These are phyloP conservation scores for Hemiprocne comata DNA, from an alignment of 2,113 vertebrate genomes.

Conservation along the genomic window DNA sequence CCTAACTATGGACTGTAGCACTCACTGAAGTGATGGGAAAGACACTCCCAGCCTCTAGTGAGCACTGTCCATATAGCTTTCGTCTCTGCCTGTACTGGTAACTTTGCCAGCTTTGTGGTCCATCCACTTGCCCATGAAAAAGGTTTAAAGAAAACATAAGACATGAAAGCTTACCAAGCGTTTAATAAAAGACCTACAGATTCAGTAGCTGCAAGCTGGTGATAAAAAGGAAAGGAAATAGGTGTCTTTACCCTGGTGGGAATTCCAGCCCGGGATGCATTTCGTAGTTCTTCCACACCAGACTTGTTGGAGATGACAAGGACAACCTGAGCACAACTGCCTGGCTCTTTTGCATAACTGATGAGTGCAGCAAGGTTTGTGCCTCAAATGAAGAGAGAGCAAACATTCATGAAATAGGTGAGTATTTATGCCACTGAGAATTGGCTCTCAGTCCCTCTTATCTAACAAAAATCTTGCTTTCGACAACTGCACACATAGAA, in stretches of 20 bases:
- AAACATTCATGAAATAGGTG: background rate
- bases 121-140: accelerated
- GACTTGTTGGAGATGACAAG: constrained; percentile 87
- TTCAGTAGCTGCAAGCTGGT: background rate
- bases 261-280: constrained; percentile 84
- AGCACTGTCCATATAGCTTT: background rate
- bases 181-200: background rate
- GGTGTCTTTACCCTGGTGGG: constrained; percentile 80
- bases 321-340: constrained; percentile 81
- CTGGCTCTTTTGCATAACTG: constrained; percentile 73
- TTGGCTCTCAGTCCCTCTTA: background rate
- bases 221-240: background rate
- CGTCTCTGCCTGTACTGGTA: background rate
- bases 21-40: background rate
- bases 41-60: background rate
- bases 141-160: background rate
- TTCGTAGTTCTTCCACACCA: constrained; percentile 83
- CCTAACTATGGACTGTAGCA: background rate
- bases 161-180: background rate
- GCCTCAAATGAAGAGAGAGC: constrained; percentile 67
- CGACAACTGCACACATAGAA: background rate
- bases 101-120: background rate
- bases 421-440: background rate
- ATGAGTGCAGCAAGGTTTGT: constrained; percentile 85
- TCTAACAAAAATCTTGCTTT: background rate